These are phyloP conservation scores for Oligia fasciuncula DNA, from an alignment of 2,888 invertebrate genomes.

Conservation along the genomic window DNA sequence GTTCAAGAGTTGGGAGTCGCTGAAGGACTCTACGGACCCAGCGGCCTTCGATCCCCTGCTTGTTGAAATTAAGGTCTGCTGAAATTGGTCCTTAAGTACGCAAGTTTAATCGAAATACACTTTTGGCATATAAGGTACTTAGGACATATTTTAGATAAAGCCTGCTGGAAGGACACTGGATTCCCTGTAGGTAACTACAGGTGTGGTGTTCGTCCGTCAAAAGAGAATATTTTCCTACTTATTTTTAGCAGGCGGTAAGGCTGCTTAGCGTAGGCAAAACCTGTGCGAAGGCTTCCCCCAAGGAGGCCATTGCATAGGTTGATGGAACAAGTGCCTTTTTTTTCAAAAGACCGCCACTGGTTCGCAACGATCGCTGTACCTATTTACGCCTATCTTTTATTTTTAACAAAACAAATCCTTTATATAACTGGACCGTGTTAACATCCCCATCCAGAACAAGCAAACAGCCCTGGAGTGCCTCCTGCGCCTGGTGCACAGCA, in stretches of 20 bases:
- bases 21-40: conserved; percentile 81
- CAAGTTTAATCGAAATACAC: not conserved
- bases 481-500: conserved; percentile 79
- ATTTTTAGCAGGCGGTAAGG: not conserved
- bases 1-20: conserved; percentile 83
- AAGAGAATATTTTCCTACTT: not conserved
- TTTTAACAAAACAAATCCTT: no score
- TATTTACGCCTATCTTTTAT: not conserved
- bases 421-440: not conserved
- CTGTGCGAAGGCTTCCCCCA: no score
- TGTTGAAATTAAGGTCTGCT: conserved; percentile 80
- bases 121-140: not conserved
- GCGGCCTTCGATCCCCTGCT: conserved; percentile 80
- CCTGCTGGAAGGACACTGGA: not conserved
- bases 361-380: not conserved
- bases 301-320: no score
- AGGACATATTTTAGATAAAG: not conserved
- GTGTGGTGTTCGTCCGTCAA: not conserved
- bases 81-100: not conserved
- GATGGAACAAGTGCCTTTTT: no score
- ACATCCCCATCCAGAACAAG: conserved; percentile 71
- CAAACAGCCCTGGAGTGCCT: conserved; percentile 83
- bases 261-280: not conserved
- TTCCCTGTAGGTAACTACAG: not conserved
- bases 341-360: no score